A percentile compares a stretch with the other conserved stretches of the same genome.
Conservation (phyloP, 2,888 invertebrate genomes). For the Caenorhabditis sulstoni region DNA sequence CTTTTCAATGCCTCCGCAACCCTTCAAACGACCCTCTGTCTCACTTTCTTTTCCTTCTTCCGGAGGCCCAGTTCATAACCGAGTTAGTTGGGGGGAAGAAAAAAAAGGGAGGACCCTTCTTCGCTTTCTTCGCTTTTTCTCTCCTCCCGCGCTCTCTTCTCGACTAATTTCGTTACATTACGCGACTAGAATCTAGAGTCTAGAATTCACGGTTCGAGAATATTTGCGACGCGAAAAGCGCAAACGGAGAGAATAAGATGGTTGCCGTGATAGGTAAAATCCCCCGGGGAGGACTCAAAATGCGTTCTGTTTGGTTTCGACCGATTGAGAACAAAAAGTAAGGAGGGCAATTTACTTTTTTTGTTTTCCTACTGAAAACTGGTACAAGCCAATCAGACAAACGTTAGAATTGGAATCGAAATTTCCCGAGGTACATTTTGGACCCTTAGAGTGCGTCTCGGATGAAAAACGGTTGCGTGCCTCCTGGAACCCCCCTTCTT, state of each 20-base stretch:
- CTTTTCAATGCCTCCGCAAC: no score
- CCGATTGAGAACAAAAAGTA: conserved; percentile 10
- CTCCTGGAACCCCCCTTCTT: conserved; percentile 22
- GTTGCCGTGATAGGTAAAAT: conserved; percentile 51
- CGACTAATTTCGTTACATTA: conserved; percentile 37
- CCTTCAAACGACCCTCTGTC: conserved; percentile 1
- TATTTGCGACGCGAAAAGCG: background rate
- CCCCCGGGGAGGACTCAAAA: conserved; percentile 39
- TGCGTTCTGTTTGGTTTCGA: conserved; percentile 30
- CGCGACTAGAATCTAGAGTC: conserved; percentile 15
- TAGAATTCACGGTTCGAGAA: background rate
- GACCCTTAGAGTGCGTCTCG: background rate
- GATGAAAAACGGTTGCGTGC: conserved; percentile 48
- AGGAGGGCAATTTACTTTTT: conserved; percentile 45
- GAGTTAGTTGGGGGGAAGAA: conserved; percentile 23
- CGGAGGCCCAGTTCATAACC: conserved; percentile 29
- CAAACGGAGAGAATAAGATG: conserved; percentile 34
- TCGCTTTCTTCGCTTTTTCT: background rate
- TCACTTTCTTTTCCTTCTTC: conserved; percentile 12
- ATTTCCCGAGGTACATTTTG: background rate
- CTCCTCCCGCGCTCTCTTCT: conserved; percentile 5
- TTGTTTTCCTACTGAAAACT: background rate
- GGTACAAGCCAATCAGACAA: background rate
- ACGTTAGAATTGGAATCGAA: no score
- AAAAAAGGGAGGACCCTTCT: no score